Evolutionary conservation across 1,140 invertebrate genomes (phyloP).

Genomic region (Psix sp.): DNA sequence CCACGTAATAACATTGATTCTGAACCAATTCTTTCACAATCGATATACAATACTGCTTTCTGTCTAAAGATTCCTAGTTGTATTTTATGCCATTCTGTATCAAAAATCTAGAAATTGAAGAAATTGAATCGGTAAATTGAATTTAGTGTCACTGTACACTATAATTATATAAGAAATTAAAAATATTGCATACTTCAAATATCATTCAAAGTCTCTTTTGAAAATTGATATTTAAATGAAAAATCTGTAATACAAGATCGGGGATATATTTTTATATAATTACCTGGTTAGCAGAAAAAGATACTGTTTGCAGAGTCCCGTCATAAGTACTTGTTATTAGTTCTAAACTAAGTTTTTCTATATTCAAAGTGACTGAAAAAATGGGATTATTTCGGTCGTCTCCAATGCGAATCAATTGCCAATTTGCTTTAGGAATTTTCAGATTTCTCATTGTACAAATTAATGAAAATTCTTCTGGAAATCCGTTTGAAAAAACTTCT

Average conservation of each 20-base stretch:
- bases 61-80: conserved; percentile 85
- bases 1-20: conserved; percentile 78
- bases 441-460: conserved; percentile 82
- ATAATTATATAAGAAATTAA: neutral
- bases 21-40: conserved; percentile 79
- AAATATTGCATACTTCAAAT: neutral
- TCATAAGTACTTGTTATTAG: conserved; percentile 80
- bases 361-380: conserved; percentile 84
- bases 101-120: conserved; percentile 78
- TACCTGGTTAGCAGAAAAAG: conserved; percentile 79
- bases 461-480: conserved; percentile 84
- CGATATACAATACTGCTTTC: conserved; percentile 82
- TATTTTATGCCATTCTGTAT: conserved; percentile 88
- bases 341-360: conserved; percentile 80
- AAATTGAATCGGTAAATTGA: neutral
- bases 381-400: conserved; percentile 80
- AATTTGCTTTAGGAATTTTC: conserved; percentile 79
- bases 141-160: too few relatives aligned
- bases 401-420: conserved; percentile 84
- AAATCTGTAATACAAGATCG: too few relatives aligned
- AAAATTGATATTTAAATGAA: neutral
- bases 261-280: conserved; percentile 15
- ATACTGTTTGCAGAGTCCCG: conserved; percentile 79
- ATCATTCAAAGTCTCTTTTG: neutral
- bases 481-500: conserved; percentile 32